Evolutionary conservation across 1,140 invertebrate species (phyloP).

Genomic region (Caenorhabditis elegans): WBcel235 BX284604.4:7991501-7992000

Average conservation of each 20-base stretch:
- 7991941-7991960: not conserved
- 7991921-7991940: not conserved
- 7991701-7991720: not conserved
- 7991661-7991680: not conserved
- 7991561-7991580: not conserved
- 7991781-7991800: too few species aligned
- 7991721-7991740: conserved; percentile 3
- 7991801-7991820: not conserved
- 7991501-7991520: conserved; percentile 17
- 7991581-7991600: not conserved
- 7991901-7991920: conserved; percentile 17
- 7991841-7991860: not conserved
- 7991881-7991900: not conserved
- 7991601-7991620: not conserved
- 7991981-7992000: not conserved
- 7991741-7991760: not conserved
- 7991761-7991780: not conserved
- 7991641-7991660: conserved; percentile 15
- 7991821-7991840: too few species aligned
- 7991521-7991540: too few species aligned
- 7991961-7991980: not conserved
- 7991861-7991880: conserved; percentile 13
- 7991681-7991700: not conserved
- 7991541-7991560: not conserved
- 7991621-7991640: not conserved